phyloP scores from a whole-genome alignment of 1,140 invertebrate species.

The Episyrphus balteatus region DNA sequence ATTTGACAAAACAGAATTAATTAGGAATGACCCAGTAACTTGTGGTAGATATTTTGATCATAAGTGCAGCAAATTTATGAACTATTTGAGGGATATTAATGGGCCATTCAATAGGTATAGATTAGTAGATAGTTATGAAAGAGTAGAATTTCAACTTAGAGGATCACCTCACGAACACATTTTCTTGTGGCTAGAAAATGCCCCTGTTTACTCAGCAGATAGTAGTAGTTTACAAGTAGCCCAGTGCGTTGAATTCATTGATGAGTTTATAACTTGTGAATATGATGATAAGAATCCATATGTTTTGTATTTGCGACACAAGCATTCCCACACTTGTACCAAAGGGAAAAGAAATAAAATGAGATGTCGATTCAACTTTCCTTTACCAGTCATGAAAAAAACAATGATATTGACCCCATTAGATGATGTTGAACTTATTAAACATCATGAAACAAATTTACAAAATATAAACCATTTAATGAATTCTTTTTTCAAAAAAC shows the following conservation, averaged over 20 bases:
- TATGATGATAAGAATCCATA: background rate
- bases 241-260: conserved; percentile 5
- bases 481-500: background rate
- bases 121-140: no score
- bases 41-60: no score
- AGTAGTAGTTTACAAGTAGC: background rate
- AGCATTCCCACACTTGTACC: background rate
- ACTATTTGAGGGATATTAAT: no score
- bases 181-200: conserved; percentile 4
- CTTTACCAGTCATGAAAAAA: no score
- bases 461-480: background rate
- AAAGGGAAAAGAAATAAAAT: background rate
- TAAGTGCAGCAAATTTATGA: no score
- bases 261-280: conserved; percentile 5
- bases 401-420: background rate
- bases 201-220: background rate
- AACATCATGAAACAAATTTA: background rate
- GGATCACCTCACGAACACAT: conserved; percentile 5
- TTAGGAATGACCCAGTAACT: no score
- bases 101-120: no score
- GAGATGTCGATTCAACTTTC: no score
- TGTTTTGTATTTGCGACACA: conserved; percentile 1
- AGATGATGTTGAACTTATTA: background rate
- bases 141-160: no score
- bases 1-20: no score